These are phyloP conservation scores for Danaus chrysippus DNA, from an alignment of 2,888 invertebrate genomes.

Conservation along the genomic window DNA sequence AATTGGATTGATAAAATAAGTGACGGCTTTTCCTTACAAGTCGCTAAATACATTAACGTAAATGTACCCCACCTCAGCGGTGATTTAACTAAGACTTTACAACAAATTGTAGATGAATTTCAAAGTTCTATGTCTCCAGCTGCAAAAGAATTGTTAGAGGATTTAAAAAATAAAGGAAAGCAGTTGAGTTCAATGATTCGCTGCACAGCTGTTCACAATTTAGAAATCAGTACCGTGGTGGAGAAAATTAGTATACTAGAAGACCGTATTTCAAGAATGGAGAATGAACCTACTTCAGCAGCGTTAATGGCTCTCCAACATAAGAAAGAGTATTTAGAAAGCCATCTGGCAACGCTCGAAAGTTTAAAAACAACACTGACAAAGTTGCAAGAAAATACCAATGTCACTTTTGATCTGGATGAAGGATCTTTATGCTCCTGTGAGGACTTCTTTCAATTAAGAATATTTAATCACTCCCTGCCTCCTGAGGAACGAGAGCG, in stretches of 20 bases:
- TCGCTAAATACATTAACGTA: constrained; percentile 53
- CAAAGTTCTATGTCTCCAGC: constrained; percentile 40
- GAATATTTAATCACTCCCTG: constrained; percentile 63
- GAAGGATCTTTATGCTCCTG: constrained; percentile 54
- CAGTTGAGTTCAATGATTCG: constrained; percentile 55
- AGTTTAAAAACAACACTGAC: constrained; percentile 55
- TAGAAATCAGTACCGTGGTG: constrained; percentile 60
- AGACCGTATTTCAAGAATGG: constrained; percentile 53
- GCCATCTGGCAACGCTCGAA: constrained; percentile 52
- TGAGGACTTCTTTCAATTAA: constrained; percentile 61
- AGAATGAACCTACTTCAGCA: constrained; percentile 51
- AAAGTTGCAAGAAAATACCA: constrained; percentile 41
- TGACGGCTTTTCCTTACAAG: constrained; percentile 50
- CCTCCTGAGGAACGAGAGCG: constrained; percentile 56
- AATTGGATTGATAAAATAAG: constrained; percentile 63
- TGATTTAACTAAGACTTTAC: constrained; percentile 60
- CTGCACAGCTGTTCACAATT: constrained; percentile 47
- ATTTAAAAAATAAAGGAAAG: constrained; percentile 51
- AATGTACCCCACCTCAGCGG: constrained; percentile 45
- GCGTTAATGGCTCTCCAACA: constrained; percentile 55
- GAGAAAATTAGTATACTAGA: constrained; percentile 58
- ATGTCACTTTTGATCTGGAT: constrained; percentile 39
- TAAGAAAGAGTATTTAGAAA: constrained; percentile 60
- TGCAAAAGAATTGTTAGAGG: constrained; percentile 45
- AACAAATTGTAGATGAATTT: constrained; percentile 58